Evolutionary conservation across 2,113 vertebrate genomes (phyloP).

Genomic region (Dinomys branickii): DNA sequence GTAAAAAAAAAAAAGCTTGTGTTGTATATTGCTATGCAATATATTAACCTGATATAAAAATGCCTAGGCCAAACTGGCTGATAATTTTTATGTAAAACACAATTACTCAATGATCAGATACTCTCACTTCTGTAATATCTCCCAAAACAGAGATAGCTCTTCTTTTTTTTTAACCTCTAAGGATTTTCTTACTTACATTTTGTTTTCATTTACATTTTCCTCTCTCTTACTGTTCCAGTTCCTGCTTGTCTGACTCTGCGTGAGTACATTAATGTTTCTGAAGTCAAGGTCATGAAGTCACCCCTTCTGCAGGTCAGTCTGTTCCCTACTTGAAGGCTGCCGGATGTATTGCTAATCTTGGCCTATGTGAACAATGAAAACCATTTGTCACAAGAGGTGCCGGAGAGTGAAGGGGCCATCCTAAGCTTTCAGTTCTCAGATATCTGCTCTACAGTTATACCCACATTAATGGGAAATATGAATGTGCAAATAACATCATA

Average conservation of each 20-base stretch:
- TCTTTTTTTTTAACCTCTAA: neutral
- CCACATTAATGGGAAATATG: neutral
- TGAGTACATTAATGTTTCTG: slow-evolving; percentile 9
- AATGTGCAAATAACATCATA: neutral
- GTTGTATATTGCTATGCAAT: neutral
- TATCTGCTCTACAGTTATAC: neutral
- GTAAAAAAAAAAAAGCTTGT: neutral
- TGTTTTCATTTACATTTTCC: neutral
- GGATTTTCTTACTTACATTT: neutral
- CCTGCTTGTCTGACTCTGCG: neutral
- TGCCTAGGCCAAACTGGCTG: neutral
- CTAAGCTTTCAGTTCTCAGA: neutral
- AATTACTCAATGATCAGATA: slow-evolving; percentile 18
- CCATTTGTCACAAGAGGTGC: neutral
- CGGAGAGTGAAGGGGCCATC: neutral
- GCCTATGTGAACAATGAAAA: slow-evolving; percentile 25
- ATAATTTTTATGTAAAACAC: neutral
- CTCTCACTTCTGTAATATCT: neutral
- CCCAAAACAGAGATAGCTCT: neutral
- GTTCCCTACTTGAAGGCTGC: neutral
- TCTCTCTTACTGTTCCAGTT: neutral
- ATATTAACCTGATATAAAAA: slow-evolving; percentile 16
- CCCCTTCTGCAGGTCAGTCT: neutral
- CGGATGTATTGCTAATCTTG: neutral
- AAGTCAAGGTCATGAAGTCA: neutral